phyloP scores from a whole-genome alignment of 2,113 vertebrate genomes.

The Sitta europaea region DNA sequence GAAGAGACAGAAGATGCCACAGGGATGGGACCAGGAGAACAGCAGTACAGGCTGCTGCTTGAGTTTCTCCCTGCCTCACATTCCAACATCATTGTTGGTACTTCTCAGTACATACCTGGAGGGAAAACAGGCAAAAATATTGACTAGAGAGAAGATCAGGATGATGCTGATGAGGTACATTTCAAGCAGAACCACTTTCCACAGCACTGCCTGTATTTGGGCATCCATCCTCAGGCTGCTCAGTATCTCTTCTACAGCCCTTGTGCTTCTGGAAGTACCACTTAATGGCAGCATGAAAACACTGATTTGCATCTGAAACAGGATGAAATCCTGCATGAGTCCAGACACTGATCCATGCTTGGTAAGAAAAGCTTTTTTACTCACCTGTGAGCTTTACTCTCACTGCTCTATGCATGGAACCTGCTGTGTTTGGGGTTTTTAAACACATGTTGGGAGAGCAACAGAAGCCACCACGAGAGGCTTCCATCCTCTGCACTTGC shows the following conservation, averaged over 20 bases:
- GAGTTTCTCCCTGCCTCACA: neutral
- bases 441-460: neutral
- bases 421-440: neutral
- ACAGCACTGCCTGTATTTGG: neutral
- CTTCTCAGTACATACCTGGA: neutral
- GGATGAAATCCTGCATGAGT: neutral
- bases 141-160: neutral
- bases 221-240: neutral
- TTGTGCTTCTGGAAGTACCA: neutral
- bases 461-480: neutral
- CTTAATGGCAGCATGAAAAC: neutral
- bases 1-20: neutral
- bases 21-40: neutral
- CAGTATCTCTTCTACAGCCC: neutral
- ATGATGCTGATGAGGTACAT: neutral
- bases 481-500: neutral
- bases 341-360: accelerated
- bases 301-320: neutral
- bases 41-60: accelerated
- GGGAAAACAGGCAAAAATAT: neutral
- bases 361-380: neutral
- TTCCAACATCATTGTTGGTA: neutral
- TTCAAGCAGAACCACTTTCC: neutral
- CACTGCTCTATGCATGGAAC: neutral
- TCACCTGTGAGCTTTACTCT: neutral